Evolutionary conservation across 2,888 invertebrate genomes (phyloP).

Genomic region (Trachelus iudaicus): DNA sequence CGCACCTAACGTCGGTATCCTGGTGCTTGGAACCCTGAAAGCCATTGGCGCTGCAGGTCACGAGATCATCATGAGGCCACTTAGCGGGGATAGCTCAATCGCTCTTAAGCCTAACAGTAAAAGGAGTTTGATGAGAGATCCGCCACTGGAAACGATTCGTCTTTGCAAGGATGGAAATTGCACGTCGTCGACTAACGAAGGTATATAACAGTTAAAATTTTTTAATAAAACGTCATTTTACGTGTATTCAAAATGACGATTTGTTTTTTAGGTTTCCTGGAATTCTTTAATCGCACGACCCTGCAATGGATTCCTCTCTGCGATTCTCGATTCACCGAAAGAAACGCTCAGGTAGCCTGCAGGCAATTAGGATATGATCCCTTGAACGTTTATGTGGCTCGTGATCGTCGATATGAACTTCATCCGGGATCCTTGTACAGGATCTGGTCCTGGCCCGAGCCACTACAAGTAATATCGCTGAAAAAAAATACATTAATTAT

Average conservation of each 20-base stretch:
- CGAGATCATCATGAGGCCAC: conserved; percentile 83
- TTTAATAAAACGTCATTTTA: background rate
- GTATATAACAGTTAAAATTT: conserved; percentile 23
- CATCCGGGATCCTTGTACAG: conserved; percentile 88
- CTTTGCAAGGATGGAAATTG: conserved; percentile 83
- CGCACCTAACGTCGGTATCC: conserved; percentile 93
- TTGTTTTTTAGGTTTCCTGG: conserved; percentile 81
- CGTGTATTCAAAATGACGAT: background rate
- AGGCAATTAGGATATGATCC: conserved; percentile 91
- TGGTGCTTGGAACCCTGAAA: conserved; percentile 90
- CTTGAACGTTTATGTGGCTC: conserved; percentile 88
- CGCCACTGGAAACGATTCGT: conserved; percentile 73
- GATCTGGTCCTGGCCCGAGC: conserved; percentile 96
- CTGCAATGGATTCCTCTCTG: conserved; percentile 97
- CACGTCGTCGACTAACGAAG: conserved; percentile 69
- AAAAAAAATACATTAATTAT: background rate
- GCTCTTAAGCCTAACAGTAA: conserved; percentile 50
- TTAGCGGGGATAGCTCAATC: conserved; percentile 49
- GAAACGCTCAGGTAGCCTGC: conserved; percentile 97
- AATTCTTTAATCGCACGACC: conserved; percentile 95
- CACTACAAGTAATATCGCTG: conserved; percentile 70
- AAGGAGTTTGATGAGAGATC: conserved; percentile 60
- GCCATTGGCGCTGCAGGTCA: conserved; percentile 83
- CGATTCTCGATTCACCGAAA: conserved; percentile 93
- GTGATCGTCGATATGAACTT: conserved; percentile 87